Evolutionary conservation across 2,797 vertebrate species (phyloP).

Genomic region (Pachyuromys duprasi): DNA sequence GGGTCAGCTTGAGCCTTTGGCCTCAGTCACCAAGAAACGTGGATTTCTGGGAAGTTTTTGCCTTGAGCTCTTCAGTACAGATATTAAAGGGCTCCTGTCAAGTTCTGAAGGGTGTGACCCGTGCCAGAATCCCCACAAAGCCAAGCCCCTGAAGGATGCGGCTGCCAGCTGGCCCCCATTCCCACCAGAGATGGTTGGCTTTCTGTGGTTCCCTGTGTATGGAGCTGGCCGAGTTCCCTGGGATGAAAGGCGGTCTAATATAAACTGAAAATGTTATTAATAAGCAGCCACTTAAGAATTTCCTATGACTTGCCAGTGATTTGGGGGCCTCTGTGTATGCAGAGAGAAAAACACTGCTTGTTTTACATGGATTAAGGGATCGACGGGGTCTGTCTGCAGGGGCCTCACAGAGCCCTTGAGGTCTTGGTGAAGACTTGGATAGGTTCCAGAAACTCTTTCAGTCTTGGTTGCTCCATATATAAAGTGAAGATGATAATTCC

Average conservation of each 20-base stretch:
- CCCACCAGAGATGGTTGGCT: constrained; percentile 71
- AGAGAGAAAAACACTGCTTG: constrained; percentile 53
- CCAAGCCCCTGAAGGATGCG: constrained; percentile 66
- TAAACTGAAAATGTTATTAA: constrained; percentile 84
- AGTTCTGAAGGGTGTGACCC: constrained; percentile 71
- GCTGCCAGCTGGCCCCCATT: constrained; percentile 76
- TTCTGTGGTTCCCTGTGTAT: constrained; percentile 74
- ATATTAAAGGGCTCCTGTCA: constrained; percentile 77
- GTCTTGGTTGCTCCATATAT: constrained; percentile 45
- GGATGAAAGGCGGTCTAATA: constrained; percentile 81
- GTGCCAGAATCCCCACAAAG: constrained; percentile 76
- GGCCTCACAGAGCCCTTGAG: neutral
- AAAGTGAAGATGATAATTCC: constrained; percentile 22
- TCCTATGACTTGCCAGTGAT: constrained; percentile 78
- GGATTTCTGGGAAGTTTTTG: constrained; percentile 75
- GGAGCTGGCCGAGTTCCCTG: constrained; percentile 68
- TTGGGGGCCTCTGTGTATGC: constrained; percentile 47
- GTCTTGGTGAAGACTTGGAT: constrained; percentile 1
- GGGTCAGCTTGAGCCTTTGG: constrained; percentile 56
- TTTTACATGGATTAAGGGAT: constrained; percentile 66
- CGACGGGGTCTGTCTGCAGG: neutral
- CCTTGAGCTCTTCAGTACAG: constrained; percentile 60
- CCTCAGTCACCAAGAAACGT: constrained; percentile 42
- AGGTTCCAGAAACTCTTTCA: neutral
- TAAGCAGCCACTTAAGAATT: constrained; percentile 84